Conservation (phyloP, 1,140 invertebrate species). For the Bombus waltoni region DNA sequence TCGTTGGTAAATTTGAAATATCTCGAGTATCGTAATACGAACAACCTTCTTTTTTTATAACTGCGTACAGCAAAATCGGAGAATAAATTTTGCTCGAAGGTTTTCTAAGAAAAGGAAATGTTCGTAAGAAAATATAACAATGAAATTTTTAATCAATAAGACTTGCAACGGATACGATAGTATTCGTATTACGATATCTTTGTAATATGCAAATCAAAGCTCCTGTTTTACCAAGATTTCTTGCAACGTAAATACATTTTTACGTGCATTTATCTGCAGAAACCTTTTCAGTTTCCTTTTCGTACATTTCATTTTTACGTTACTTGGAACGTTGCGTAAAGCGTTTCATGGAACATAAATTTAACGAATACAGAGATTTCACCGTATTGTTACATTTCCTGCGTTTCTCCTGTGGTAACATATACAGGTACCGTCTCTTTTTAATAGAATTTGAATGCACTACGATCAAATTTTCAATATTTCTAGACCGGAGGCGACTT, state of each 20-base stretch:
- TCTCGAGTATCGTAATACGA: no score
- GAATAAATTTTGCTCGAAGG: background rate
- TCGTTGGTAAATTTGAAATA: no score
- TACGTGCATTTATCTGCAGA: background rate
- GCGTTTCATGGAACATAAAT: background rate
- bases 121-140: background rate
- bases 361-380: background rate
- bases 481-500: background rate
- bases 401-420: no score
- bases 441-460: background rate
- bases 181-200: no score
- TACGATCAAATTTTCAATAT: slow-evolving; percentile 5
- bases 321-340: background rate
- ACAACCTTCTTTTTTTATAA: no score
- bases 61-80: no score
- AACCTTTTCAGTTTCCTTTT: background rate
- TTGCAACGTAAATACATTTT: background rate
- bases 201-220: no score
- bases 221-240: background rate
- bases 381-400: background rate
- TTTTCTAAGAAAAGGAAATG: no score
- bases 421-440: background rate
- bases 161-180: background rate
- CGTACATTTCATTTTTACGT: background rate
- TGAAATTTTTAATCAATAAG: background rate